phyloP scores from a whole-genome alignment of 2,113 vertebrate species.

The Dicrurus megarhynchus region DNA sequence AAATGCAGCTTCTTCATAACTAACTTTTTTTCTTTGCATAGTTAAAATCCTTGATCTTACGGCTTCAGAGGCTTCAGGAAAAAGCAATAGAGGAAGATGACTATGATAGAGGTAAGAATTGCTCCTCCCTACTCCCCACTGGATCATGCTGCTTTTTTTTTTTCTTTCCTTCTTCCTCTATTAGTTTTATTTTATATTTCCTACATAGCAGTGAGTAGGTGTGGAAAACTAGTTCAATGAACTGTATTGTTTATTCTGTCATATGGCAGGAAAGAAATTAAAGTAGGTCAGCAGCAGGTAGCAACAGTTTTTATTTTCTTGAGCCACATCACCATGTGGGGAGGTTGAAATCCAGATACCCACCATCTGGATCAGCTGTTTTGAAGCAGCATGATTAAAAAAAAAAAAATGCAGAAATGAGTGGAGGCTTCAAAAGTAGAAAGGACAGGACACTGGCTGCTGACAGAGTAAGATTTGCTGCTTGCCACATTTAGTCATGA shows the following conservation, averaged over 20 bases:
- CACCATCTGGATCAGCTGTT: slow-evolving; percentile 49
- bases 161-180: neutral
- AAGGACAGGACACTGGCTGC: neutral
- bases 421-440: neutral
- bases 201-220: neutral
- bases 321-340: slow-evolving; percentile 2
- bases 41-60: slow-evolving; percentile 84
- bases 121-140: neutral
- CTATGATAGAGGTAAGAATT: slow-evolving; percentile 81
- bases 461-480: neutral
- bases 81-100: slow-evolving; percentile 86
- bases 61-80: slow-evolving; percentile 84
- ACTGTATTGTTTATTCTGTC: neutral
- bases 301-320: slow-evolving; percentile 40
- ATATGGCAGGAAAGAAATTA: neutral
- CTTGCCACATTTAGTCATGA: neutral
- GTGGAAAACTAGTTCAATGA: neutral
- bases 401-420: neutral
- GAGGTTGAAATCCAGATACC: neutral
- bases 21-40: slow-evolving; percentile 44
- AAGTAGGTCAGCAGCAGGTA: slow-evolving; percentile 52
- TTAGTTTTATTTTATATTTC: neutral
- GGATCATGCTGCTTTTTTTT: neutral
- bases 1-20: neutral
- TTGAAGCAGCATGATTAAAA: slow-evolving; percentile 11